phyloP scores from a whole-genome alignment of 2,888 invertebrate genomes.

The Dioctria rufipes region DNA sequence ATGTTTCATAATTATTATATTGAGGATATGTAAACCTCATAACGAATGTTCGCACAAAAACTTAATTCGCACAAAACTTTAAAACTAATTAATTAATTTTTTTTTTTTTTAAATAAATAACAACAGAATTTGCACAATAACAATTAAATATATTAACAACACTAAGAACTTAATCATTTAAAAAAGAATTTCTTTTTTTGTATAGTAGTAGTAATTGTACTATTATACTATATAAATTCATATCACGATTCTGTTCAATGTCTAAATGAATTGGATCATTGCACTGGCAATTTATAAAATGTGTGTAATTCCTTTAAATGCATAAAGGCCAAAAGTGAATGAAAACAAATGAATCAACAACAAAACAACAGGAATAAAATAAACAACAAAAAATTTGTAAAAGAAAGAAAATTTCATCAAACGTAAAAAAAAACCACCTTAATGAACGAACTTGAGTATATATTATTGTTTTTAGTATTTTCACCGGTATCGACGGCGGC shows the following conservation, averaged over 20 bases:
- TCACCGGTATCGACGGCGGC: background rate
- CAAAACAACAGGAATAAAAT: background rate
- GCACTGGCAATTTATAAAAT: constrained; percentile 32
- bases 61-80: background rate
- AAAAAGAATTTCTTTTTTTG: constrained; percentile 8
- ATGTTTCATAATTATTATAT: constrained; percentile 63
- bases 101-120: background rate
- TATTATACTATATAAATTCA: background rate
- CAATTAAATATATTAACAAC: constrained; percentile 22
- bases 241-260: constrained; percentile 47
- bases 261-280: constrained; percentile 45
- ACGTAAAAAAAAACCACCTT: background rate
- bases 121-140: background rate
- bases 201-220: background rate
- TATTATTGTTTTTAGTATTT: background rate
- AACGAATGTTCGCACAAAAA: constrained; percentile 1
- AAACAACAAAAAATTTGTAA: background rate
- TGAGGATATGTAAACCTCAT: constrained; percentile 71
- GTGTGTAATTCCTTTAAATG: background rate
- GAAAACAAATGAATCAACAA: constrained; percentile 1
- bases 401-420: background rate
- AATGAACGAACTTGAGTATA: no score
- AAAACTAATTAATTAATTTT: background rate
- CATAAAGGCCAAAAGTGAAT: constrained; percentile 15
- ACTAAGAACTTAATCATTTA: background rate